Base-by-base conservation (phyloP, 2,113 vertebrate genomes). In the Nothoprocta pentlandii region DNA sequence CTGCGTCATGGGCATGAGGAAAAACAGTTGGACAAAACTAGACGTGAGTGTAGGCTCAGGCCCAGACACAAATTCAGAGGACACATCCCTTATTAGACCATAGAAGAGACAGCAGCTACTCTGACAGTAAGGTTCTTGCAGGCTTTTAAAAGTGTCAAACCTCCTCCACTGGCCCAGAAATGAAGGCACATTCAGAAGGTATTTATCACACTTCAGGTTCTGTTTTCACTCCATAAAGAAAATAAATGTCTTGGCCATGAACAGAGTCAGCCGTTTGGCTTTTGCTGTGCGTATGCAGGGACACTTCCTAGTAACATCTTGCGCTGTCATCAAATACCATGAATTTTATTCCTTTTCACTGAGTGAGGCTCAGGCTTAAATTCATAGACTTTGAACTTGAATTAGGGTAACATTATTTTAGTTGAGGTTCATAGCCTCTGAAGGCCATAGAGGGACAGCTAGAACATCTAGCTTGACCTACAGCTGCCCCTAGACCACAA, bases 281-380 rank as follows among this genome's bases (percentile, higher is more conserved):
- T 95, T 79, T 84, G 67, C 49, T 86, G 49, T 66, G 83, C 66
- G 68, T 81, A 73, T 2, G 2, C 23, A 66, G 63, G 36, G 80
- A 93, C 95, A 90, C 86, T 85, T 93, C 66, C 80, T 87, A 86
- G 20, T 77, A 79, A 92, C 23, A 73, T 95, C 83, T 88, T 96
- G 93, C 93, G 82, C 49, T 93, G 94, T 97, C 95, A 96, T 95
- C 90, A 95, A 95, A 96, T 95, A 93, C 90, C 85, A 90, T 17
- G 58, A 89, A 89, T 95, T 94, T 94, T 94, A 62, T 89, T 95
- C 77, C 80, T 87, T 95, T 90, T 69, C 83, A 51, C 80, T 3
- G 8, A 90, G 62, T 36, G 92, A 95, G 70, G 70, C 77, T 95
- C 41, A 49, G 36, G 49, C 90, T 95, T 80, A 74, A 93, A 84